Evolutionary conservation across 2,113 vertebrate species (phyloP), one percentile per base, ranked within the genome.

Genomic region (Neogobius melanostomus): DNA sequence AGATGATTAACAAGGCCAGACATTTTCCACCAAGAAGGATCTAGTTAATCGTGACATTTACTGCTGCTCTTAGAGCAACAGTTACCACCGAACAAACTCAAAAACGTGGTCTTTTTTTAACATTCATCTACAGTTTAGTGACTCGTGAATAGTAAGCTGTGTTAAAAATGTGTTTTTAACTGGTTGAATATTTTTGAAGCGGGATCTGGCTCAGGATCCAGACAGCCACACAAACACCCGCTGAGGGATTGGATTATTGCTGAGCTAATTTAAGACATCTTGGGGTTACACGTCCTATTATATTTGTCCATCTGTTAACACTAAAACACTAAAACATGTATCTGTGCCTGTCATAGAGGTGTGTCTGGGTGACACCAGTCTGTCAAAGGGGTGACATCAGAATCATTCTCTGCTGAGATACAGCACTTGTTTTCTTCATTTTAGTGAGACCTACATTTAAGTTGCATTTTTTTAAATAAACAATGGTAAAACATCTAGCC

Each of bases 1-100:
- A 79, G 86, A 90, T 90, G 89, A 88, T 82, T 76, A 47, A 49
- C 77, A 82, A 78, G 72, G 72, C 54, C 64, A 71, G 72, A 76
- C 64, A 56, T 82, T 82, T 76, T 73, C 75, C 47, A 14, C 53
- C 72, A 72, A 84, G 63, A 84, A 61, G 53, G 74, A 76, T 75
- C 77, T 21, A 74, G 82, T 82, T 85, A 86, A 90, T 82, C 66
- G 59, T 71, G 52, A 17, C 53, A 46, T 67, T 67, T 68, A 87
- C 88, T 82, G 84, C 65, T 83, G 80, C 75, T 56, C 5, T 56
- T 53, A 15, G 54, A 65, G 57, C 81, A 71, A 68, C 66, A 71
- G 73, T 44, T 52, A 0, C 11, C 70, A 36, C 48, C 66, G 80
- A 53, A 67, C 71, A 59, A 80, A 78, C 64, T 51, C 45, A 16